Evolutionary conservation across 2,113 vertebrate species (phyloP).

Genomic region (Climacteris rufus): DNA sequence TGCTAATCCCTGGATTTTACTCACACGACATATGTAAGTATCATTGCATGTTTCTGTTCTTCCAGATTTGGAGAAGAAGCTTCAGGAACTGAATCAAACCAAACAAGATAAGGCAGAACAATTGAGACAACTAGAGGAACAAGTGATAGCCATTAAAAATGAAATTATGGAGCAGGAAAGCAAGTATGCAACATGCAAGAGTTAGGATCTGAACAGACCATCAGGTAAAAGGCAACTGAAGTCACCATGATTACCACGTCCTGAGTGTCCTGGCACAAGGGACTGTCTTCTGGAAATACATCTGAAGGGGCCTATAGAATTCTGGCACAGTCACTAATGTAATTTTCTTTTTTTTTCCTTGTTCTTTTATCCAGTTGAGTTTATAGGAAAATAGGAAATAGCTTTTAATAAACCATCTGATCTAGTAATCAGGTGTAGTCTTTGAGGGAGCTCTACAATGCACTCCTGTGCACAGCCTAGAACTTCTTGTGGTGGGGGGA

Average conservation of each 20-base stretch:
- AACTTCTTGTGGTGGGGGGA: background rate
- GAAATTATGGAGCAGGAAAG: constrained; percentile 70
- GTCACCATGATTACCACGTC: background rate
- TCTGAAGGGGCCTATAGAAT: background rate
- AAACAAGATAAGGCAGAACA: constrained; percentile 76
- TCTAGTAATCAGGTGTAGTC: background rate
- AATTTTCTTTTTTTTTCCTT: background rate
- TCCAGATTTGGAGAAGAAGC: constrained; percentile 83
- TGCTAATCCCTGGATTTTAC: background rate
- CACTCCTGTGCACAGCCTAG: background rate
- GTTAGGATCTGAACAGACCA: constrained; percentile 9
- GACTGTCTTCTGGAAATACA: background rate
- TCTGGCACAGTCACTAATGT: background rate
- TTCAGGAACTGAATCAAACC: constrained; percentile 66
- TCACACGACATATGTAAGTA: background rate
- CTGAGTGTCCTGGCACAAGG: background rate
- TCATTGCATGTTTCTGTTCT: constrained; percentile 24
- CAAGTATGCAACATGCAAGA: constrained; percentile 70
- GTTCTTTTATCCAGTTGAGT: background rate
- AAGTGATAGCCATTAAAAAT: constrained; percentile 69
- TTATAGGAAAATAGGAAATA: background rate
- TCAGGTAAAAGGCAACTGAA: background rate
- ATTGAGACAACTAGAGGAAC: constrained; percentile 68
- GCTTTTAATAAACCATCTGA: constrained; percentile 14
- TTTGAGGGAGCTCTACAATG: background rate